Conservation (phyloP, 2,888 invertebrate species). For the Linyphia triangularis region DNA sequence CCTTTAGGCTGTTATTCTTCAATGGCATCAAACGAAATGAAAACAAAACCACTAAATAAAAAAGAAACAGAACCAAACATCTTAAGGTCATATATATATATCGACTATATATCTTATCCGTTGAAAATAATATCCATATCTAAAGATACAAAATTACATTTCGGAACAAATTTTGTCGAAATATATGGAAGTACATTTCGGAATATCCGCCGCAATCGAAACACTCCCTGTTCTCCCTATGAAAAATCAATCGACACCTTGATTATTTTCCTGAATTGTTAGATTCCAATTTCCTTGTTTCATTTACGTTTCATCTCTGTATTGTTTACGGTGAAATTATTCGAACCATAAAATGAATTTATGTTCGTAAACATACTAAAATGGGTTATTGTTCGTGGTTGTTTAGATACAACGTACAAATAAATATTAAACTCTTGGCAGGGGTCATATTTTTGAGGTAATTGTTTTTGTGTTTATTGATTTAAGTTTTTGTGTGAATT, state of each 20-base stretch:
- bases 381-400: too few species aligned
- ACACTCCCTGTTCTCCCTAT: neutral
- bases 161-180: neutral
- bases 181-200: neutral
- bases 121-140: conserved; percentile 3
- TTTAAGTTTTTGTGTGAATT: too few species aligned
- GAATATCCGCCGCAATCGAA: neutral
- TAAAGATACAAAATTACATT: conserved; percentile 3
- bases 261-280: neutral
- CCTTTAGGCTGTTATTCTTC: neutral
- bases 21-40: neutral
- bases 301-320: neutral
- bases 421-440: too few species aligned
- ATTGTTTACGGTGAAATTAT: too few species aligned
- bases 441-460: too few species aligned
- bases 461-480: too few species aligned
- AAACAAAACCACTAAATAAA: too few species aligned
- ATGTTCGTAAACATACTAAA: too few species aligned
- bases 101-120: neutral
- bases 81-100: neutral
- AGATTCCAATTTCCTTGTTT: neutral
- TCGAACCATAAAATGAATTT: too few species aligned
- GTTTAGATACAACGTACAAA: too few species aligned
- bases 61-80: neutral
- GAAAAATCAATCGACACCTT: neutral